Evolutionary conservation across 2,113 vertebrate species (phyloP), one percentile per base, ranked within the genome.

Genomic region (Saguinus midas): DNA sequence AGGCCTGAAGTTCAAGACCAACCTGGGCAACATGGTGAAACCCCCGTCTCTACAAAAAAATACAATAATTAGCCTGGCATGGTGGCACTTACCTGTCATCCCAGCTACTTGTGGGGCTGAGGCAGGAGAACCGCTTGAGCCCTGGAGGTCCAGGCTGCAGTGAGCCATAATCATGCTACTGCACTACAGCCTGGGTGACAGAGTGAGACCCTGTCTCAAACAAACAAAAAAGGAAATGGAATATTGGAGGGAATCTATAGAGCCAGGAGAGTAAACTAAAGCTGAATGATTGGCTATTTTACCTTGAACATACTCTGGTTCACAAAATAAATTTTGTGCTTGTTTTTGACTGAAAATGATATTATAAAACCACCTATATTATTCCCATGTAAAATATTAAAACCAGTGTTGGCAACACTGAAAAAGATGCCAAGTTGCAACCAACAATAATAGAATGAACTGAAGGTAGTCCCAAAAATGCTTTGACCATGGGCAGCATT

Each of bases 341-440:
- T 90, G 10, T 21, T 82, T 95, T 97, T 86, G 12, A 83, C 83
- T 92, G 64, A 97, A 96, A 97, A 75, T 93, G 32, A 21, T 50
- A 79, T 45, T 87, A 68, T 5, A 80, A 12, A 82, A 43, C 32
- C 48, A n/a, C 70, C 68, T 92, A 25, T 61, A 25, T 72, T n/a
- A 78, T 81, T 70, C 66, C 37, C 37, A 45, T 91, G n/a, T 82
- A 82, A 55, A 78, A 85, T 57, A 48, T 93, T 48, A 91, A 78
- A 95, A 87, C 64, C 45, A 94, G 29, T 61, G 89, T 70, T 85
- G 66, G 68, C 66, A 86, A 21, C 87, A 66, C 55, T 75, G 8
- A 61, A 87, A 78, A 86, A 94, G 75, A 43, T 94, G 25, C 70
- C 37, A 76, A 57, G 37, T 76, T 93, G 43, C 58, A 89, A 73